Conservation (phyloP, 2,797 vertebrate species). For the Takifugu ocellatus region DNA sequence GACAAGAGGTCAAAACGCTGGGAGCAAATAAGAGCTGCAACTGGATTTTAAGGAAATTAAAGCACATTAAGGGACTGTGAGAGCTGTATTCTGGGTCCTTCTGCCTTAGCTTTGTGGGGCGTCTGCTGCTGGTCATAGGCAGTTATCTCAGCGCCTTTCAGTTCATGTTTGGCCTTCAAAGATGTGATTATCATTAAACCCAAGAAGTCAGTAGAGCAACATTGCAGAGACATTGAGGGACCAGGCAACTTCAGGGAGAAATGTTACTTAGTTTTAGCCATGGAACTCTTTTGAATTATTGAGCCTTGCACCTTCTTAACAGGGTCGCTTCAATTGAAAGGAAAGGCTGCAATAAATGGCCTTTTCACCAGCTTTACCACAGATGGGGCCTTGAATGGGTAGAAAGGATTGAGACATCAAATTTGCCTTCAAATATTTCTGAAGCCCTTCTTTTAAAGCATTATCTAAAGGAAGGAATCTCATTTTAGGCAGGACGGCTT, state of each 20-base stretch:
- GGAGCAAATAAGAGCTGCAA: not conserved
- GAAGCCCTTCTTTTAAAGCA: slow-evolving; percentile 7
- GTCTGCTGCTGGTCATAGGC: slow-evolving; percentile 28
- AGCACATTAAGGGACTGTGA: slow-evolving; percentile 15
- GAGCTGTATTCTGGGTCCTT: slow-evolving; percentile 26
- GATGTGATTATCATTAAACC: slow-evolving; percentile 31
- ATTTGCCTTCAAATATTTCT: slow-evolving; percentile 1
- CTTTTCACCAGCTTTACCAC: not conserved
- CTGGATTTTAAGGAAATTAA: slow-evolving; percentile 45
- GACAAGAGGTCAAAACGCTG: slow-evolving; percentile 16
- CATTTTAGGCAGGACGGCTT: slow-evolving; percentile 34
- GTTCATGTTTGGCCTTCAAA: slow-evolving; percentile 38
- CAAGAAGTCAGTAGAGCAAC: slow-evolving; percentile 30
- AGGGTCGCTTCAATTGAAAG: not conserved
- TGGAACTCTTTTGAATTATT: not conserved
- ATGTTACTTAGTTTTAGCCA: not conserved
- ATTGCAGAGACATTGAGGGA: slow-evolving; percentile 20
- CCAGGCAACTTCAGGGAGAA: slow-evolving; percentile 12
- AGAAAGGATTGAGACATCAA: slow-evolving; percentile 1
- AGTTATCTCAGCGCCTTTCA: slow-evolving; percentile 6
- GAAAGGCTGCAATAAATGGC: not conserved
- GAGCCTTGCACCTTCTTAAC: not conserved
- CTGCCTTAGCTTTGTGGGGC: slow-evolving; percentile 27
- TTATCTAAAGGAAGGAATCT: slow-evolving; percentile 28
- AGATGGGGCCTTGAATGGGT: slow-evolving; percentile 7